phyloP scores from a whole-genome alignment of 2,888 invertebrate genomes.

The Hartigia nigra region DNA sequence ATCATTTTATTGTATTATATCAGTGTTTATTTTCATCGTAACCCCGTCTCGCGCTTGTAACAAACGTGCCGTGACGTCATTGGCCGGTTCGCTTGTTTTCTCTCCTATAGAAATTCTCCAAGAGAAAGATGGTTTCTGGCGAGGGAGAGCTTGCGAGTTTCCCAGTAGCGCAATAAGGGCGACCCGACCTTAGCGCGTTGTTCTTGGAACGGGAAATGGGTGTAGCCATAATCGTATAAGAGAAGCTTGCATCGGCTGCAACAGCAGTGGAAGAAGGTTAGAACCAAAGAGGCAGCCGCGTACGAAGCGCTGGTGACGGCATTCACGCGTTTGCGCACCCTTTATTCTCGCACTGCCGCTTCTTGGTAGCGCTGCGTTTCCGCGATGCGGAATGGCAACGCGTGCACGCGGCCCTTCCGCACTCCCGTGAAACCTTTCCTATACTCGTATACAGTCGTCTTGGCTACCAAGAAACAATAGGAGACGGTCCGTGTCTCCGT shows the following conservation, averaged over 20 bases:
- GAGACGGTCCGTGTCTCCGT: background rate
- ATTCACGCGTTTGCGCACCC: background rate
- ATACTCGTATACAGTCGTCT: background rate
- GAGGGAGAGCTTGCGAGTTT: background rate
- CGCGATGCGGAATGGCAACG: background rate
- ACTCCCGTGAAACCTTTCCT: background rate
- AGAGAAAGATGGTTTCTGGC: background rate
- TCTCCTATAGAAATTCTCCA: background rate
- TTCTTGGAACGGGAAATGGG: background rate
- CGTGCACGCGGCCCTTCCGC: background rate
- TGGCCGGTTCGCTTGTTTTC: background rate
- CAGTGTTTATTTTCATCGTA: background rate
- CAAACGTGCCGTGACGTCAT: background rate
- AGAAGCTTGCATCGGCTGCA: background rate
- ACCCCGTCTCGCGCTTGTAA: background rate
- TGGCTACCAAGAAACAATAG: background rate
- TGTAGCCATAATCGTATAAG: background rate
- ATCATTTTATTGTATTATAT: background rate
- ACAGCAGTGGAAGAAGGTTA: background rate
- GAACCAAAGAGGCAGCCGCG: background rate
- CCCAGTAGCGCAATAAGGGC: background rate
- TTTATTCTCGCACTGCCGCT: background rate
- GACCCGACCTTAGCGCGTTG: background rate
- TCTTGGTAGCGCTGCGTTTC: background rate
- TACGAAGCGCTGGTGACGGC: background rate